phyloP scores from a whole-genome alignment of 2,797 vertebrate genomes.

The Limosa lapponica region DNA sequence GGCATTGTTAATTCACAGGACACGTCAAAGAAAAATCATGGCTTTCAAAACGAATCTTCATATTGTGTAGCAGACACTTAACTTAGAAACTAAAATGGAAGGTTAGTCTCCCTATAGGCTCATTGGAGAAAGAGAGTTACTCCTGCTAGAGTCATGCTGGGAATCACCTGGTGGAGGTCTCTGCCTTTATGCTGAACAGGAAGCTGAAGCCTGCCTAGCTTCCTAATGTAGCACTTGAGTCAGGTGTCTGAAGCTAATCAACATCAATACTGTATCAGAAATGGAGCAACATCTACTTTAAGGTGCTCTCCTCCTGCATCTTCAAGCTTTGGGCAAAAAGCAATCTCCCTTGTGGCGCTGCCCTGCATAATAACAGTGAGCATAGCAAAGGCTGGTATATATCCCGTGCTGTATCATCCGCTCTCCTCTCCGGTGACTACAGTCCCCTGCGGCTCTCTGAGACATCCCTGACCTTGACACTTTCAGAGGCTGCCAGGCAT shows the following conservation, averaged over 20 bases:
- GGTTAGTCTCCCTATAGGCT: neutral
- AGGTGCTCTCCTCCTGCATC: neutral
- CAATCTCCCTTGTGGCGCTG: neutral
- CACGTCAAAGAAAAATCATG: neutral
- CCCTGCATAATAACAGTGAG: neutral
- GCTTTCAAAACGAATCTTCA: neutral
- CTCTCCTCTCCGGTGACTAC: neutral
- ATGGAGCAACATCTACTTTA: neutral
- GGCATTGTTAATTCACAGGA: neutral
- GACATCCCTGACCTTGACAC: neutral
- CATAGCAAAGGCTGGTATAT: neutral
- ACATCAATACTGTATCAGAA: neutral
- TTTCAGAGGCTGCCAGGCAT: neutral
- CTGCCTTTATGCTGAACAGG: neutral
- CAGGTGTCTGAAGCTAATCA: neutral
- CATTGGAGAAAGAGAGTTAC: neutral
- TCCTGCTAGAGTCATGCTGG: neutral
- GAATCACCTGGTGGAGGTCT: neutral
- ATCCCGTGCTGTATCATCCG: neutral
- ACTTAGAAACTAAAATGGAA: neutral
- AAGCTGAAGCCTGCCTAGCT: neutral
- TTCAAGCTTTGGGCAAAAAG: neutral
- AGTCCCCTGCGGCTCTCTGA: rapidly evolving
- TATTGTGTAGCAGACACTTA: neutral
- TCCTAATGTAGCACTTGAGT: neutral